Conservation (phyloP, 2,888 invertebrate species). For the Gastrophysa polygoni region DNA sequence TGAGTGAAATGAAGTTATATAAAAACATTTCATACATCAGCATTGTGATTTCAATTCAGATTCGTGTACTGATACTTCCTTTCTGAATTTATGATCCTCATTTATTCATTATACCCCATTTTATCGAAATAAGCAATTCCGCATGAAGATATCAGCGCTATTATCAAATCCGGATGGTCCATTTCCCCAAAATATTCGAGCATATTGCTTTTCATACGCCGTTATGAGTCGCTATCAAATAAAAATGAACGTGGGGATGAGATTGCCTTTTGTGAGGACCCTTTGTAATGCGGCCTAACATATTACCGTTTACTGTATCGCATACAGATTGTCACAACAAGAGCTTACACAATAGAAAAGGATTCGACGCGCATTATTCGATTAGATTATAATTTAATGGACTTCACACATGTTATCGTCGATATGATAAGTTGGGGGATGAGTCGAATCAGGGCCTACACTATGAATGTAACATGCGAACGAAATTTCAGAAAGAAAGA, state of each 20-base stretch:
- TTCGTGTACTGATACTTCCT: background rate
- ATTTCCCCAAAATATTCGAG: slow-evolving; percentile 21
- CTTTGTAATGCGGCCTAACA: slow-evolving; percentile 25
- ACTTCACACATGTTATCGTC: slow-evolving; percentile 31
- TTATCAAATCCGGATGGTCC: slow-evolving; percentile 23
- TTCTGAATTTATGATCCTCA: background rate
- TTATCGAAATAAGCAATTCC: slow-evolving; percentile 6
- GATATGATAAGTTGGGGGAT: slow-evolving; percentile 11
- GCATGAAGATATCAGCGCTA: slow-evolving; percentile 20
- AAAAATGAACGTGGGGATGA: slow-evolving; percentile 24
- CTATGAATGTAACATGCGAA: too few species aligned
- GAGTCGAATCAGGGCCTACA: too few species aligned
- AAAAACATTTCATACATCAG: too few species aligned
- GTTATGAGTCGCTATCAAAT: slow-evolving; percentile 14
- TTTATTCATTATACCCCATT: slow-evolving; percentile 1
- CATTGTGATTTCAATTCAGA: too few species aligned
- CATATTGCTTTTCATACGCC: slow-evolving; percentile 24
- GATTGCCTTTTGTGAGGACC: slow-evolving; percentile 7
- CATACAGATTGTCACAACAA: slow-evolving; percentile 30
- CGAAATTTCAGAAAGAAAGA: too few species aligned
- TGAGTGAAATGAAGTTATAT: too few species aligned
- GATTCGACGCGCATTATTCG: slow-evolving; percentile 24
- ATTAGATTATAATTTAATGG: slow-evolving; percentile 35
- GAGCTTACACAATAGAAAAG: slow-evolving; percentile 21
- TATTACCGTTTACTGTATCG: slow-evolving; percentile 23